phyloP scores from a whole-genome alignment of 1,140 invertebrate genomes.

The Tribolium castaneum region DNA sequence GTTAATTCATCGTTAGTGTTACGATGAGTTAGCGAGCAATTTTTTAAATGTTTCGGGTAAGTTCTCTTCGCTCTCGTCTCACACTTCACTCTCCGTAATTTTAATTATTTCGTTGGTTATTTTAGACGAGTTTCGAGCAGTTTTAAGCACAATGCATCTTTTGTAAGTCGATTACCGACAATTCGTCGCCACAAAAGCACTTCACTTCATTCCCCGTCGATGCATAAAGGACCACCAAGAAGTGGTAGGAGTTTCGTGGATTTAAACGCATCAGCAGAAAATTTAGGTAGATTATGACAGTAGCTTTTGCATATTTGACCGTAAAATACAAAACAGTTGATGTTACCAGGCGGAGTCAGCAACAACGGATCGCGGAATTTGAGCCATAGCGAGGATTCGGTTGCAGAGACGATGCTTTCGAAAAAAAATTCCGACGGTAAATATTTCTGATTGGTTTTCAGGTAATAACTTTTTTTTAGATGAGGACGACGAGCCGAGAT shows the following conservation, averaged over 20 bases:
- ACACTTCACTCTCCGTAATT: too few species aligned
- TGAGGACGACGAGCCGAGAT: slow-evolving; percentile 83
- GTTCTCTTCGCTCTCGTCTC: too few species aligned
- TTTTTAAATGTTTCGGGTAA: too few species aligned
- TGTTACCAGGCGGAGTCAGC: slow-evolving; percentile 59
- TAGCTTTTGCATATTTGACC: not conserved
- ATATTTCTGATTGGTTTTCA: slow-evolving; percentile 58
- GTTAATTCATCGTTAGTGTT: too few species aligned
- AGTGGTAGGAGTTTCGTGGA: slow-evolving; percentile 72
- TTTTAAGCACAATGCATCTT: slow-evolving; percentile 92
- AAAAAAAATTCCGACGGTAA: slow-evolving; percentile 88
- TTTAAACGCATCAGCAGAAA: slow-evolving; percentile 78
- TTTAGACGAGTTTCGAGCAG: slow-evolving; percentile 77
- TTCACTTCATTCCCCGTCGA: slow-evolving; percentile 75
- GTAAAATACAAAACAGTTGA: not conserved
- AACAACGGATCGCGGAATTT: slow-evolving; percentile 67
- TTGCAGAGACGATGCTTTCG: slow-evolving; percentile 79
- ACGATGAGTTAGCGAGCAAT: too few species aligned
- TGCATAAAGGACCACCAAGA: slow-evolving; percentile 68
- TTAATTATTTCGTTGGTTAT: slow-evolving; percentile 46
- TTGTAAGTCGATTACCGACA: slow-evolving; percentile 87
- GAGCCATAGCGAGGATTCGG: slow-evolving; percentile 81
- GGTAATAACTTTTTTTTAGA: slow-evolving; percentile 66
- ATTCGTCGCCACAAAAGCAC: slow-evolving; percentile 84
- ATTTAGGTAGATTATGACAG: slow-evolving; percentile 69